Conservation (phyloP, 2,888 invertebrate genomes). For the Patella caerulea region DNA sequence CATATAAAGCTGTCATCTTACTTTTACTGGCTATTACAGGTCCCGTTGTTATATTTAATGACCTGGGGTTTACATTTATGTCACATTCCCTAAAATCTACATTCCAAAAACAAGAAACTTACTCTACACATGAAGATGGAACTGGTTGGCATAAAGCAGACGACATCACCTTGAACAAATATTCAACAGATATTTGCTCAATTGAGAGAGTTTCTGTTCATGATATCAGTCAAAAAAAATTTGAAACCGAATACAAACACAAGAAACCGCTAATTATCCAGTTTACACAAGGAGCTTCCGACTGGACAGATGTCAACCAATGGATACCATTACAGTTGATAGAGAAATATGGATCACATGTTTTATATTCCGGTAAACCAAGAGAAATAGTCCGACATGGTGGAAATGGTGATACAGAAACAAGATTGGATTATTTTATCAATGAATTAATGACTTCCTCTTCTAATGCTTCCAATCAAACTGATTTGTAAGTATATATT, state of each 20-base stretch:
- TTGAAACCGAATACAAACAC: slow-evolving; percentile 54
- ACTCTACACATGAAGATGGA: background rate
- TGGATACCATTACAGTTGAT: slow-evolving; percentile 54
- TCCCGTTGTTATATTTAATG: slow-evolving; percentile 16
- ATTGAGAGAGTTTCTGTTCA: slow-evolving; percentile 46
- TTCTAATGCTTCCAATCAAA: no score
- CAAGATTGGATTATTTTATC: slow-evolving; percentile 54
- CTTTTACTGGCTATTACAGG: slow-evolving; percentile 13
- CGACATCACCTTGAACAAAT: slow-evolving; percentile 34
- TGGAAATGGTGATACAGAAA: slow-evolving; percentile 54
- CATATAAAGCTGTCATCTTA: slow-evolving; percentile 10
- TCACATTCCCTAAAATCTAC: no score
- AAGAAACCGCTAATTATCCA: slow-evolving; percentile 59
- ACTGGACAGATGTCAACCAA: slow-evolving; percentile 56
- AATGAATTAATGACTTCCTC: slow-evolving; percentile 40
- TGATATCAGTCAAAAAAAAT: slow-evolving; percentile 47
- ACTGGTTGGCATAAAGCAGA: slow-evolving; percentile 54
- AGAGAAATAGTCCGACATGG: slow-evolving; percentile 62
- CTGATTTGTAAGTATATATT: no score
- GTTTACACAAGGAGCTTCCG: slow-evolving; percentile 57
- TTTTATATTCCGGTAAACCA: slow-evolving; percentile 54
- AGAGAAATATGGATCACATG: slow-evolving; percentile 56
- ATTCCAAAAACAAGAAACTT: background rate
- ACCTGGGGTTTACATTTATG: slow-evolving; percentile 1
- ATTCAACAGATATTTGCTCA: slow-evolving; percentile 46